phyloP scores from a whole-genome alignment of 2,113 vertebrate genomes.

The Spea bombifrons region DNA sequence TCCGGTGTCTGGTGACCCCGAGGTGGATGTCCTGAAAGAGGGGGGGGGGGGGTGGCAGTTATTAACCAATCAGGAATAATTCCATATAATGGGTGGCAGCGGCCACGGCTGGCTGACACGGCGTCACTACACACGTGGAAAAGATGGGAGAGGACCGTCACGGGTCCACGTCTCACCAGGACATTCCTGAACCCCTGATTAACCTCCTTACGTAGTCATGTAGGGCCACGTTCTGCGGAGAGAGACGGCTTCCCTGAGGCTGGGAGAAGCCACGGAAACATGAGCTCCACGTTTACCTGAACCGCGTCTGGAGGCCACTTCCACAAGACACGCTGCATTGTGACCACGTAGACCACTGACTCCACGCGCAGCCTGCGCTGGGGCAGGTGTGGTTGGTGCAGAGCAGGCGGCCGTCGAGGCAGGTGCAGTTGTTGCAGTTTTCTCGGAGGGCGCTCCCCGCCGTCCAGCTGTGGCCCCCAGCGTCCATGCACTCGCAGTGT shows the following conservation, averaged over 20 bases:
- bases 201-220: too few species aligned
- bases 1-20: conserved; percentile 57
- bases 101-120: background rate
- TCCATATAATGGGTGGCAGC: too few species aligned
- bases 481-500: conserved; percentile 81
- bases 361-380: conserved; percentile 69
- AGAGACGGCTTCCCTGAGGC: background rate
- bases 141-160: too few species aligned
- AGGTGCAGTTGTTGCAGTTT: conserved; percentile 80
- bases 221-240: too few species aligned
- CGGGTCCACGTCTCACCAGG: background rate
- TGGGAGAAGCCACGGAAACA: background rate
- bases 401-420: conserved; percentile 66
- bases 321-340: conserved; percentile 77
- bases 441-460: conserved; percentile 72
- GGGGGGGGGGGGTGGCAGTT: too few species aligned
- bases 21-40: conserved; percentile 64
- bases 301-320: conserved; percentile 68
- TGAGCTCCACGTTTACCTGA: conserved; percentile 63
- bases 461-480: conserved; percentile 71
- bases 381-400: conserved; percentile 71
- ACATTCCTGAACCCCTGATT: background rate
- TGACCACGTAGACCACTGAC: conserved; percentile 83
- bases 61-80: background rate
- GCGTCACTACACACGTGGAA: too few species aligned